A percentile compares a stretch with the other conserved stretches of the same genome.
These are phyloP conservation scores for Sceloporus tristichus DNA, from an alignment of 2,113 vertebrate species.

Conservation along the genomic window DNA sequence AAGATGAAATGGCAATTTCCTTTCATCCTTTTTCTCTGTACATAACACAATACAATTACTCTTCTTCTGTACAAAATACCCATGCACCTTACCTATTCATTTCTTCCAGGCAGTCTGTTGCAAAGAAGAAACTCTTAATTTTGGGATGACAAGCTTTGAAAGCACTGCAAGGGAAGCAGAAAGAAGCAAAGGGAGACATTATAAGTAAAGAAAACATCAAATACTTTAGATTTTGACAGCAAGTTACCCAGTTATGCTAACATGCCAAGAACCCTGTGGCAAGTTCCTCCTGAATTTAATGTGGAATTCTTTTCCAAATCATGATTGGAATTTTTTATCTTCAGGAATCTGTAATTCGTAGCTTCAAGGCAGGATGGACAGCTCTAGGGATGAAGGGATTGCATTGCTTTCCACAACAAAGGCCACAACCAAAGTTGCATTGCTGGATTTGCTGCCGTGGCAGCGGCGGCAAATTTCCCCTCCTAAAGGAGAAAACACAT, in stretches of 20 bases:
- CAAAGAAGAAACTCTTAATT: constrained; percentile 95
- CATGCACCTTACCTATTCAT: constrained; percentile 87
- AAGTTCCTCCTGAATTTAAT: neutral
- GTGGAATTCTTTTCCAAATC: neutral
- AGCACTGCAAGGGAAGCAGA: constrained; percentile 78
- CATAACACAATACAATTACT: neutral
- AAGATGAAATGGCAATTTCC: constrained; percentile 1
- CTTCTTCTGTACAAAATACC: neutral
- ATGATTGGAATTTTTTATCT: neutral
- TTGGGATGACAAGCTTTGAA: constrained; percentile 94
- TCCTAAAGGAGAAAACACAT: too few relatives aligned
- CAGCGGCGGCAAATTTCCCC: too few relatives aligned
- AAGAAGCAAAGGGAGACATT: constrained; percentile 22
- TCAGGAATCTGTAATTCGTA: too few relatives aligned
- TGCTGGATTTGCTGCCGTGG: too few relatives aligned
- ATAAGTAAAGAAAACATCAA: neutral
- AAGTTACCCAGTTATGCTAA: neutral
- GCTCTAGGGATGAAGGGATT: too few relatives aligned
- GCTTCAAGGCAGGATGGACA: too few relatives aligned
- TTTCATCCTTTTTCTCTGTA: neutral
- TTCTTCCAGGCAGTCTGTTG: constrained; percentile 92
- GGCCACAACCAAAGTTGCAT: too few relatives aligned
- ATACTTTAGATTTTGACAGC: neutral
- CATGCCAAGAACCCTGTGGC: neutral
- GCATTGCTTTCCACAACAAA: too few relatives aligned